These are phyloP conservation scores for Cerastoderma edule DNA, from an alignment of 2,888 invertebrate genomes.

Conservation along the genomic window DNA sequence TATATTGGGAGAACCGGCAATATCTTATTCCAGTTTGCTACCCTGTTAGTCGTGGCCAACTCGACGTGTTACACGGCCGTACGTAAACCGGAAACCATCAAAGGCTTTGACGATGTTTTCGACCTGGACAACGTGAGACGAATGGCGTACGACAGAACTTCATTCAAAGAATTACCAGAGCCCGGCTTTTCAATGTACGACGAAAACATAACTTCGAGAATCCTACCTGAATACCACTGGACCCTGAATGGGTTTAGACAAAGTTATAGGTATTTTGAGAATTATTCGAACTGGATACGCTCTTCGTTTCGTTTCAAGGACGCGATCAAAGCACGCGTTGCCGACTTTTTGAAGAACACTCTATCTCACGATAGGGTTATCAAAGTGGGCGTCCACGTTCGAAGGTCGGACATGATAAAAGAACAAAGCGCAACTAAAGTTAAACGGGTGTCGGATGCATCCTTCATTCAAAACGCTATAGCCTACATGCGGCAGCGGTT, in stretches of 20 bases:
- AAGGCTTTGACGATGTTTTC: neutral
- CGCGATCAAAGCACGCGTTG: neutral
- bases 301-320: slow-evolving; percentile 8
- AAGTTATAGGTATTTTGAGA: slow-evolving; percentile 3
- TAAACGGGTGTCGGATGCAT: neutral
- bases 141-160: neutral
- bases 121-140: neutral
- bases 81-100: neutral
- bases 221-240: neutral
- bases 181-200: neutral
- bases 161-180: neutral
- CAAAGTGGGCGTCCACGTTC: neutral
- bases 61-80: neutral
- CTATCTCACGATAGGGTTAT: neutral
- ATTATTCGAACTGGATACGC: neutral
- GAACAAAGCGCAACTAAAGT: neutral
- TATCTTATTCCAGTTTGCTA: slow-evolving; percentile 5
- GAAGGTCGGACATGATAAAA: neutral
- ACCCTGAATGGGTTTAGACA: slow-evolving; percentile 1
- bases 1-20: slow-evolving; percentile 1
- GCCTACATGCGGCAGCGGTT: no score
- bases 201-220: neutral
- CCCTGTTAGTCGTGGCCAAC: neutral
- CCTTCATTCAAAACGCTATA: neutral
- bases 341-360: neutral